These are phyloP conservation scores for Bellardia pandia DNA, from an alignment of 2,888 invertebrate genomes.

Conservation along the genomic window DNA sequence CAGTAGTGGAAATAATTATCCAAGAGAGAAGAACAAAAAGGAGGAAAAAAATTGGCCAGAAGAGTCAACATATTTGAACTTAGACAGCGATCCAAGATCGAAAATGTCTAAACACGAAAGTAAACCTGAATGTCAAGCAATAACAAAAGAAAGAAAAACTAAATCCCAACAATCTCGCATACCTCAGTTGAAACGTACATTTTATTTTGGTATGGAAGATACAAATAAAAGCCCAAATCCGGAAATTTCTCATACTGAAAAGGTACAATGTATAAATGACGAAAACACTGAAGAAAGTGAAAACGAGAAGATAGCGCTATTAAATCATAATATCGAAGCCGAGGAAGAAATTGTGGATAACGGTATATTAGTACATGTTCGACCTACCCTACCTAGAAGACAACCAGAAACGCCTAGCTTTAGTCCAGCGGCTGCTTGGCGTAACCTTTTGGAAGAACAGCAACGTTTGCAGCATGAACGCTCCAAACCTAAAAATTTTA, in stretches of 20 bases:
- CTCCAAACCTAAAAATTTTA: slow-evolving; percentile 57
- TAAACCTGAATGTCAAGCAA: neutral
- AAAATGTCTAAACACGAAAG: neutral
- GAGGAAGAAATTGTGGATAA: slow-evolving; percentile 84
- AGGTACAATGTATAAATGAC: neutral
- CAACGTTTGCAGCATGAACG: slow-evolving; percentile 68
- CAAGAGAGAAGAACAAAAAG: neutral
- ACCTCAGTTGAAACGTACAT: slow-evolving; percentile 85
- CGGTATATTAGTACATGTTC: slow-evolving; percentile 89
- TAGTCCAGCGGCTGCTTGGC: slow-evolving; percentile 93
- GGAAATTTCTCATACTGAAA: neutral
- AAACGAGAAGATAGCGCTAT: neutral
- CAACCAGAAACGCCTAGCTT: slow-evolving; percentile 91
- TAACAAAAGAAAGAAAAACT: slow-evolving; percentile 2
- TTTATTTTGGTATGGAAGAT: slow-evolving; percentile 91
- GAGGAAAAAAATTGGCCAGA: neutral
- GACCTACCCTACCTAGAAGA: slow-evolving; percentile 92
- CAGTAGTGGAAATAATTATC: neutral
- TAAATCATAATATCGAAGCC: slow-evolving; percentile 11
- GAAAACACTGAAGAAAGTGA: neutral
- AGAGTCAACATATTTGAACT: neutral
- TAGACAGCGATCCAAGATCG: neutral
- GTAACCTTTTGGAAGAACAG: slow-evolving; percentile 85
- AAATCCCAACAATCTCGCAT: slow-evolving; percentile 69
- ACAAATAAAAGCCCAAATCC: neutral